Evolutionary conservation across 2,113 vertebrate genomes (phyloP), one percentile per base, ranked within the genome.

Genomic region (Bos indicus): DNA sequence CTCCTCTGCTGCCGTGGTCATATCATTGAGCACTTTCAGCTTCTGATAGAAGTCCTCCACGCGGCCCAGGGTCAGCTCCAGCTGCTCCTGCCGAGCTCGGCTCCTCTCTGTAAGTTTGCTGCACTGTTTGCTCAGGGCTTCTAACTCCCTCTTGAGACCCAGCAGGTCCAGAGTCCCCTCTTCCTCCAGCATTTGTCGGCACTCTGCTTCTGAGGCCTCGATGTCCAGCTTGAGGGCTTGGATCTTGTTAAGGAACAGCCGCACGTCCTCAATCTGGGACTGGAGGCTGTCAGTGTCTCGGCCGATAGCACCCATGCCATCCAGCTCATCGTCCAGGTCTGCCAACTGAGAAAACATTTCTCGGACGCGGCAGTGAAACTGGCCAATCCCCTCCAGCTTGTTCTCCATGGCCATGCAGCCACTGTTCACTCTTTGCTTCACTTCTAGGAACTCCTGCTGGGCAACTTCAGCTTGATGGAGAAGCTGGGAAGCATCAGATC

Each of bases 291-390:
- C 99, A 0, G 99, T 98, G 59, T 99, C 99, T 0, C 99, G 99
- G 7, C 99, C 99, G 0, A 99, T 99, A 7, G 99, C 99, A 90
- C 99, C 99, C 99, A 99, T 99, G 85, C 99, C 98, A 97, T 99
- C 99, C 14, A 99, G 99, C 82, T 99, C 99, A 16, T 99, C 99
- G 0, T 99, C 99, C 1, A 99, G 99, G 96, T 99, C 99, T 0
- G 99, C 99, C 56, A 99, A 98, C 0, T 99, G 99, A 0, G 99
- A 99, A 98, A 99, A 99, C 98, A 99, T 99, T 84, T 99, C 99
- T 26, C 99, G 99, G 15, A 99, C 99, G 10, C 98, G 98, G 30
- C 98, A 98, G 97, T 98, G 99, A 97, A 99, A 99, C 95, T 99
- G 99, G 14, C 99, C 99, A 1, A 99, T 99, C 0, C 99, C 99